Base-by-base conservation (phyloP, 2,113 vertebrate genomes). In the Chloropsis cyanopogon region DNA sequence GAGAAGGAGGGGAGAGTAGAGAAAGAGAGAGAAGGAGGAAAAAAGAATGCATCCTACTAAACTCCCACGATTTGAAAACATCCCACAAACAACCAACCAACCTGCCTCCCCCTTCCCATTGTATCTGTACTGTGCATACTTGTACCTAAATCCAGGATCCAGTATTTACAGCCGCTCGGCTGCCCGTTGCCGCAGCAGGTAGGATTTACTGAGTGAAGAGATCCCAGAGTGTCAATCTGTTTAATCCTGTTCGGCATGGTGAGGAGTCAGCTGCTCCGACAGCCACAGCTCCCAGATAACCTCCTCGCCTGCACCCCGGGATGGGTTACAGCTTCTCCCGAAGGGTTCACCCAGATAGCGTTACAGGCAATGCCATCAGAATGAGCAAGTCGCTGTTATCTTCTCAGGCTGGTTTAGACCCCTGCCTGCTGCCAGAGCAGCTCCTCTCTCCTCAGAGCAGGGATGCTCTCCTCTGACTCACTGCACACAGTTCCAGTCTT, bases 121-220 rank as follows among this genome's bases (percentile, higher is more conserved):
- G 19, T 42, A 35, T 73, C 44, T 44, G 44, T 42, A 6, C 20
- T 28, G 64, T 8, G 0, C 12, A 0, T 5, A 46, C 78, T 35
- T 98, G 85, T 99, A 99, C 99, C 99, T 98, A 99, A 97, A 98
- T 99, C 99, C 96, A 99, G 98, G 91, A 99, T 98, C 99, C 99
- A 99, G 98, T 99, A 99, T 97, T 98, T 99, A 97, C 99, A 99
- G 98, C 97, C 98, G 83, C 98, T 98, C 1, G 98, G 96, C 89
- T 98, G 97, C 91, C 98, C 97, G 59, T 97, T 75, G 72, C 97
- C 0, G 7, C 96, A 96, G 96, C 96, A 98, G 65, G 98, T 91
- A 63, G 98, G 94, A 96, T 98, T 97, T 85, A 98, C 97, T 24
- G 98, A 93, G 79, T 97, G 98, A 56, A 99, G 98, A 2, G 98